phyloP scores from a whole-genome alignment of 1,140 invertebrate species.

The Hylaeus anthracinus region DNA sequence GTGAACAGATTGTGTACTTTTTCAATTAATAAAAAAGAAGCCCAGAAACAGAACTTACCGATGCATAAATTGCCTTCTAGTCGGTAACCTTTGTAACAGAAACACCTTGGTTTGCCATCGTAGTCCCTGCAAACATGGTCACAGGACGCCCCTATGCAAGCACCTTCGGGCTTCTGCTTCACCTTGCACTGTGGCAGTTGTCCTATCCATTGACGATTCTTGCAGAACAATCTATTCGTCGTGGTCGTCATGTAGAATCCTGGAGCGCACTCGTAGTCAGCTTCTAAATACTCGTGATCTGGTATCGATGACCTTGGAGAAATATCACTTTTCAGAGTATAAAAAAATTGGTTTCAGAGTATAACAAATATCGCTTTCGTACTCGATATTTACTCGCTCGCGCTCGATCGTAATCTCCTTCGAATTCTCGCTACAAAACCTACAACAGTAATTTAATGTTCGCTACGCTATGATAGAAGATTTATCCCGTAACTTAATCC shows the following conservation, averaged over 20 bases:
- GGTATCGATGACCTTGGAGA: slow-evolving; percentile 74
- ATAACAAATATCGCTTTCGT: too few species aligned
- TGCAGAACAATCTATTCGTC: slow-evolving; percentile 72
- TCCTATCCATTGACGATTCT: slow-evolving; percentile 76
- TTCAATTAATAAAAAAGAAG: too few species aligned
- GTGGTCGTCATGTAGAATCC: slow-evolving; percentile 71
- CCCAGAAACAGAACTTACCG: slow-evolving; percentile 64
- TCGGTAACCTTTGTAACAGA: slow-evolving; percentile 79
- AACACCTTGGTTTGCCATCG: slow-evolving; percentile 77
- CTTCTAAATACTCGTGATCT: slow-evolving; percentile 77
- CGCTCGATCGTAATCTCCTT: too few species aligned
- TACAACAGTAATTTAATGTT: too few species aligned
- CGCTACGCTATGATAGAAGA: too few species aligned
- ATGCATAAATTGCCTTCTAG: slow-evolving; percentile 73
- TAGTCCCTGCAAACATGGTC: slow-evolving; percentile 80
- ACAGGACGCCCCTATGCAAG: slow-evolving; percentile 71
- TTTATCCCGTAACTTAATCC: too few species aligned
- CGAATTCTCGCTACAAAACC: too few species aligned
- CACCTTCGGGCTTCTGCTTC: slow-evolving; percentile 65
- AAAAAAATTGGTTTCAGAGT: too few species aligned
- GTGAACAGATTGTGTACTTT: too few species aligned
- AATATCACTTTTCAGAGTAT: neutral
- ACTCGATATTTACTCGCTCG: too few species aligned
- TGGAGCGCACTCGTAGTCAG: slow-evolving; percentile 77
- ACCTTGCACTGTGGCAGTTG: slow-evolving; percentile 73